phyloP scores from a whole-genome alignment of 2,797 vertebrate genomes.

The Arnoldichthys spilopterus region DNA sequence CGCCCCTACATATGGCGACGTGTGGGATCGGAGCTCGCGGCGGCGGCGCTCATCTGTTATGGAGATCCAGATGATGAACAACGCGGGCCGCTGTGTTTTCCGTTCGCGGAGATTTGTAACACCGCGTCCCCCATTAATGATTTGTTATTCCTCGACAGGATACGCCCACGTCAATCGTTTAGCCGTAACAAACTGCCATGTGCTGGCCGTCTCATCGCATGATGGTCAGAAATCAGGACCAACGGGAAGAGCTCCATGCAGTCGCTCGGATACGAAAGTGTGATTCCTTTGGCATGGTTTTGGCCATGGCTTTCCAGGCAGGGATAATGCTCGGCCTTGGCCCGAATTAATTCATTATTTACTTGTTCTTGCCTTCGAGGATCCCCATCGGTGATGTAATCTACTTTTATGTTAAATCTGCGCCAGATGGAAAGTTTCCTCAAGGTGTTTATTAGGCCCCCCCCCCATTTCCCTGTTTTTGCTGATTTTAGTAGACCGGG shows the following conservation, averaged over 20 bases:
- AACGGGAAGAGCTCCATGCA: background rate
- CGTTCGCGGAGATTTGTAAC: slow-evolving; percentile 47
- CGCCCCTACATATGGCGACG: slow-evolving; percentile 54
- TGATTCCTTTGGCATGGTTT: background rate
- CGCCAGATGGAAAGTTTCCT: background rate
- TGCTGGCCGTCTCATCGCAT: too few species aligned
- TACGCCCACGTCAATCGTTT: too few species aligned
- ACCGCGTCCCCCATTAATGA: slow-evolving; percentile 47
- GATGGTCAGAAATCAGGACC: slow-evolving; percentile 23
- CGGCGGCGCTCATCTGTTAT: slow-evolving; percentile 33
- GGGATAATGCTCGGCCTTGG: background rate
- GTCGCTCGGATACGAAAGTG: background rate
- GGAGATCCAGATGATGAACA: slow-evolving; percentile 57
- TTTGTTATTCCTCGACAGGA: slow-evolving; percentile 19
- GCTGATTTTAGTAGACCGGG: slow-evolving; percentile 34
- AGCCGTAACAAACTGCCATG: too few species aligned
- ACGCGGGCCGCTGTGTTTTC: slow-evolving; percentile 35
- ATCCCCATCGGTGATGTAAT: background rate
- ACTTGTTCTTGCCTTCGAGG: too few species aligned
- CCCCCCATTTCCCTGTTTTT: slow-evolving; percentile 12
- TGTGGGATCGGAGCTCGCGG: slow-evolving; percentile 59
- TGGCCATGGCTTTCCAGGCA: background rate
- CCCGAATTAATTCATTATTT: too few species aligned
- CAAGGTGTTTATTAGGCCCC: slow-evolving; percentile 12
- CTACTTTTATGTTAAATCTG: background rate